Evolutionary conservation across 2,888 invertebrate species (phyloP), one percentile per base, ranked within the genome.

Genomic region (Cantharis lateralis): DNA sequence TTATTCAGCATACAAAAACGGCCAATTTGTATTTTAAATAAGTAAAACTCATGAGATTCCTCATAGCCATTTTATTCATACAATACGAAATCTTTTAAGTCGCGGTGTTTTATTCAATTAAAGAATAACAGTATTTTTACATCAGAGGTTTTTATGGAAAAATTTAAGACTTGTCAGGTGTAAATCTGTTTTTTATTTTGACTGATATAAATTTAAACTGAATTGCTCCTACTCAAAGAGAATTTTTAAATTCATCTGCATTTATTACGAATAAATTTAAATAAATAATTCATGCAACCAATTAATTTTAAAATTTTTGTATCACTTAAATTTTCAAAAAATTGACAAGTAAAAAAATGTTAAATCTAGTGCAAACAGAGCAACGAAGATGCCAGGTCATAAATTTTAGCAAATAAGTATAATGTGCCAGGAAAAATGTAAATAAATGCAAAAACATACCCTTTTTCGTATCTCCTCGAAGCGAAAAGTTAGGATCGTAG

Each of bases 401-500:
- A 77, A 77, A 74, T 74, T 71, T 74, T 62, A 71, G 20, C 69
- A 66, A 71, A 66, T 77, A 74, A 62, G 71, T 71, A 26, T 62
- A 74, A 74, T 20, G 73, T 71, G 15, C 68, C 66, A 75, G 66
- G 32, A 24, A 74, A 68, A 72, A 72, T 75, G 71, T 75, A 80
- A 72, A 79, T 75, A 78, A 75, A 78, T 78, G 72, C 70, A 75
- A 72, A 72, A 89, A 92, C 93, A 92, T 91, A 95, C 95, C 93
- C 90, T 92, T 92, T 87, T 91, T 91, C 82, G 93, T 91, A 87
- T 95, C 94, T 76, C 95, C 95, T 83, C 93, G 92, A 73, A 92
- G 90, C 82, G 94, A 93, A 88, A 95, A 96, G 83, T 94, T 93
- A 7, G 94, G 93, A 87, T 97, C 96, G 89, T 95, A 95, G 88